Evolutionary conservation across 2,888 invertebrate species (phyloP), one percentile per base, ranked within the genome.

Genomic region (Arctia plantaginis): DNA sequence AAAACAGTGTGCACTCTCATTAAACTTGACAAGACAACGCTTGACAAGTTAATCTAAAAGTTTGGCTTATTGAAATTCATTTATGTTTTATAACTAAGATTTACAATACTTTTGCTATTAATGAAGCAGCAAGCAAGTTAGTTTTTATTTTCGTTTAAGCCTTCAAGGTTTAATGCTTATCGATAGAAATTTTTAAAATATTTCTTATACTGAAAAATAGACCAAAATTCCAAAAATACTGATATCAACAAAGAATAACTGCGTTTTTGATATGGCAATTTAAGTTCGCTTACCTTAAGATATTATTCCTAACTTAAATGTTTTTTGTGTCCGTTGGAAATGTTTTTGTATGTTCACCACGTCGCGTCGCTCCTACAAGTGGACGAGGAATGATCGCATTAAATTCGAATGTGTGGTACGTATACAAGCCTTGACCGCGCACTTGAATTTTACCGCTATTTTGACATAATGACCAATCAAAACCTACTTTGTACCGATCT

Each of bases 361-460:
- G 91, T 88, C 86, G 76, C 79, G 81, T 77, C 81, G 74, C 69
- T 75, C 76, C 88, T 84, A 87, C 86, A 86, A 77, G 82, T 84
- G 82, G 80, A 71, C 80, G 81, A 79, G 85, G 89, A 92, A 86
- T 93, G 93, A 87, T 85, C 86, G 89, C 82, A 73, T 84, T 80
- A 80, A 79, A 82, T 79, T 82, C 76, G 82, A 78, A 84, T 84
- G 80, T 82, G 80, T 80, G 55, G 80, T 75, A 74, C 75, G 78
- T 77, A 79, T 81, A 83, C 86, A 86, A 85, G 89, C 91, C 91
- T 91, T 92, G 92, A 91, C 91, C 92, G 89, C 87, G 90, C 91
- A 90, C 93, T 92, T 92, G 90, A 86, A 84, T 90, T 86, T 67
- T 94, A 93, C 95, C 93, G 94, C 91, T 95, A 94, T 85, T 80